Evolutionary conservation across 2,797 vertebrate genomes (phyloP).

Genomic region (Pelobates cultripes): DNA sequence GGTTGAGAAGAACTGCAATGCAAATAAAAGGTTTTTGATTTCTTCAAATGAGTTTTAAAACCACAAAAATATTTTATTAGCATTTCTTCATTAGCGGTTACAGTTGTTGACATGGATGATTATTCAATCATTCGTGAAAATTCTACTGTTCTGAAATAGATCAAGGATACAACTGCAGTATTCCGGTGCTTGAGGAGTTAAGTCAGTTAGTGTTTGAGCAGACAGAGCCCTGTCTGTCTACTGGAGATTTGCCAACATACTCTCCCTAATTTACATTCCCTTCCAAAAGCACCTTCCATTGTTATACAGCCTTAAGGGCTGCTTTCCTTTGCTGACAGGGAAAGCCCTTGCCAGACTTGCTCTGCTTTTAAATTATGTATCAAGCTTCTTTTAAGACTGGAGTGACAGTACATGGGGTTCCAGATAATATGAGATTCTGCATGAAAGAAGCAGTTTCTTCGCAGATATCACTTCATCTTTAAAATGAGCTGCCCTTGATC

Average conservation of each 20-base stretch:
- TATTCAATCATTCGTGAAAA: too few species aligned
- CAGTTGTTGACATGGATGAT: too few species aligned
- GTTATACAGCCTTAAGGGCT: conserved; percentile 40
- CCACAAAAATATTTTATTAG: too few species aligned
- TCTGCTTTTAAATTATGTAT: conserved; percentile 40
- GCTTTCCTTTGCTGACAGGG: conserved; percentile 41
- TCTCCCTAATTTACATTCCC: conserved; percentile 49
- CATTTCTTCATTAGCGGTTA: too few species aligned
- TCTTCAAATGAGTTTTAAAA: too few species aligned
- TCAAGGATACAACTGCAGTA: too few species aligned
- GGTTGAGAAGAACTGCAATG: too few species aligned
- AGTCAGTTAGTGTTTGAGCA: conserved; percentile 27
- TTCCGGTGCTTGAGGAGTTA: conserved; percentile 10
- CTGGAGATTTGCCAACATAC: conserved; percentile 41
- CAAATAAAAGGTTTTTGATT: too few species aligned
- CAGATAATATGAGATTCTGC: neutral
- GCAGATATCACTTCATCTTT: too few species aligned
- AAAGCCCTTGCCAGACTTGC: conserved; percentile 44
- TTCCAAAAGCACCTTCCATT: conserved; percentile 53
- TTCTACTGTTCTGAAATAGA: too few species aligned
- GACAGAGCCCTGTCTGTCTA: conserved; percentile 48
- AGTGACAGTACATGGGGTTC: conserved; percentile 4
- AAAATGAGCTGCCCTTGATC: neutral
- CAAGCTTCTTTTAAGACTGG: conserved; percentile 25
- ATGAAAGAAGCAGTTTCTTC: neutral